These are phyloP conservation scores for Lacanobia wlatinum DNA, from an alignment of 2,888 invertebrate genomes.

Conservation along the genomic window DNA sequence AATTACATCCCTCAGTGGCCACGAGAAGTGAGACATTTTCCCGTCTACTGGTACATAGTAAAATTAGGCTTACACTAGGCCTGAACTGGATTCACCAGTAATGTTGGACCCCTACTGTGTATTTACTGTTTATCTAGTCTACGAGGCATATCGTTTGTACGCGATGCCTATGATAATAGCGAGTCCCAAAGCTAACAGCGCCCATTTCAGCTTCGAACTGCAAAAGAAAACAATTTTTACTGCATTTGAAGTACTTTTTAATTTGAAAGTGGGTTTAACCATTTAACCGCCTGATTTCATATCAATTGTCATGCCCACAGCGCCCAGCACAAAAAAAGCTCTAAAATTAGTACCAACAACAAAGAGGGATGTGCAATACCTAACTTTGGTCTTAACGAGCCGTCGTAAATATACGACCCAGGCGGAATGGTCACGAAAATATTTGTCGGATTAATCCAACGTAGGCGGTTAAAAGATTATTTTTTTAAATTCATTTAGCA, in stretches of 20 bases:
- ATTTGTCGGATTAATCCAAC: too few relatives aligned
- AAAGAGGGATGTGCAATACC: too few relatives aligned
- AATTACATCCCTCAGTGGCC: constrained; percentile 30
- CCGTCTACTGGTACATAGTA: constrained; percentile 30
- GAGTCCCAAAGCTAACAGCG: constrained; percentile 76
- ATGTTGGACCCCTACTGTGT: constrained; percentile 57
- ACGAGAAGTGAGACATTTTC: background rate
- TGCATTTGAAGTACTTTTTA: background rate
- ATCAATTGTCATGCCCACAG: too few relatives aligned
- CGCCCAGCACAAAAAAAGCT: too few relatives aligned
- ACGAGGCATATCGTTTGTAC: constrained; percentile 73
- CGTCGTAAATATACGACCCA: too few relatives aligned
- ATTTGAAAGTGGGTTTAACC: constrained; percentile 18
- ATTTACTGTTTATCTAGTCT: constrained; percentile 40
- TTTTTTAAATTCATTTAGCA: background rate
- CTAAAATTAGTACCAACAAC: too few relatives aligned
- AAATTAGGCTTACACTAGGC: constrained; percentile 56
- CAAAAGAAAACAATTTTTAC: constrained; percentile 35
- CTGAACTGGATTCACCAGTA: constrained; percentile 58
- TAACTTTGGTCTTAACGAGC: too few relatives aligned
- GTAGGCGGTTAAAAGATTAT: too few relatives aligned
- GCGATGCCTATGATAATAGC: constrained; percentile 77
- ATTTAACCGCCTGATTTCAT: too few relatives aligned
- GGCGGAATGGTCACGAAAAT: too few relatives aligned
- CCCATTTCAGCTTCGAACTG: constrained; percentile 79